Percentiles rank a stretch among this genome's conserved stretches.
phyloP scores from a whole-genome alignment of 1,140 invertebrate species.

The Phenacoccus solenopsis region DNA sequence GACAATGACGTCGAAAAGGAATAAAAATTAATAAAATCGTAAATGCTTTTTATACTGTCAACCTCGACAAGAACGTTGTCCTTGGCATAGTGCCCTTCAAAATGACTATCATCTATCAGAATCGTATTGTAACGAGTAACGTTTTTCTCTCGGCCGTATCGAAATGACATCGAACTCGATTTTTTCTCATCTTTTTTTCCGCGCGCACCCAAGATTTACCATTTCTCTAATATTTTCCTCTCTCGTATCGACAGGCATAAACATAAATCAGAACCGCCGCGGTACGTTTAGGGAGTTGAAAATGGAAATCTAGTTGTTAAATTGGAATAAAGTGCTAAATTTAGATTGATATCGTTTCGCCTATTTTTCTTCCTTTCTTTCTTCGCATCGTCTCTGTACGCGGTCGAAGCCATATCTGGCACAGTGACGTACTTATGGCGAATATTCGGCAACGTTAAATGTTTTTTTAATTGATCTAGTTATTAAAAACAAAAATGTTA shows the following conservation, averaged over 20 bases:
- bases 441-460: no score
- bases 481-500: no score
- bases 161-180: background rate
- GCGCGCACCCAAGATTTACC: no score
- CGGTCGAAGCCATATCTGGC: no score
- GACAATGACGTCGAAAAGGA: background rate
- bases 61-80: background rate
- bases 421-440: no score
- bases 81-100: background rate
- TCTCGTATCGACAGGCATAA: background rate
- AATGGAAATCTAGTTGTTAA: background rate
- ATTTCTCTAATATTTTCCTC: background rate
- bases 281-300: background rate
- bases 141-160: no score
- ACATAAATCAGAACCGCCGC: background rate
- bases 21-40: background rate
- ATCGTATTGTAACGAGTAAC: background rate
- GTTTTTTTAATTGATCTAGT: no score
- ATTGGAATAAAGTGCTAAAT: background rate
- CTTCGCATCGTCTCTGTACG: no score
- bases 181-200: background rate
- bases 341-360: background rate
- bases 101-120: background rate
- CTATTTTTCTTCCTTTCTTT: no score
- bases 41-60: background rate